Percentiles rank a stretch among this genome's conserved stretches.
Evolutionary conservation across 2,888 invertebrate genomes (phyloP).

Genomic region (Microctonus hyperodae): DNA sequence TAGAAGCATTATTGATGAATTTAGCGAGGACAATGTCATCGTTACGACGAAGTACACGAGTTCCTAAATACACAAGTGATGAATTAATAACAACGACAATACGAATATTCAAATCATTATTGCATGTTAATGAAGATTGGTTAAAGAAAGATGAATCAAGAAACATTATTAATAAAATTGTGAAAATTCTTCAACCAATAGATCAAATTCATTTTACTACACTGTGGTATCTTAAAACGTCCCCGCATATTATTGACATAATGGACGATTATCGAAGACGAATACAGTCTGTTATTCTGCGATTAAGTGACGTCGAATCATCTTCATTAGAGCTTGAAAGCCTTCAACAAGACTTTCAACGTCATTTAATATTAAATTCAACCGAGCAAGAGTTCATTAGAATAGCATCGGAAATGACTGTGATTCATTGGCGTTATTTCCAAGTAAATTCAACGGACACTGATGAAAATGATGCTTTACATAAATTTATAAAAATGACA

Average conservation of each 20-base stretch:
- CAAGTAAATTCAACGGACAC: slow-evolving; percentile 33
- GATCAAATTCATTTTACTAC: slow-evolving; percentile 45
- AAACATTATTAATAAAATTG: slow-evolving; percentile 35
- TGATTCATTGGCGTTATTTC: slow-evolving; percentile 40
- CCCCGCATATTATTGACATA: slow-evolving; percentile 38
- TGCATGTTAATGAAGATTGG: slow-evolving; percentile 9
- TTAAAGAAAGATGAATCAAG: slow-evolving; percentile 14
- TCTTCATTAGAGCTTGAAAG: not conserved
- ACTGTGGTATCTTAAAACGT: slow-evolving; percentile 30
- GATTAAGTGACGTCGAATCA: not conserved
- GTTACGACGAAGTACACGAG: slow-evolving; percentile 34
- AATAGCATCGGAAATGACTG: slow-evolving; percentile 39
- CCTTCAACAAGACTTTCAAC: slow-evolving; percentile 45
- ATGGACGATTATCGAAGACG: slow-evolving; percentile 50
- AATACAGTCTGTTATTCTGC: not conserved
- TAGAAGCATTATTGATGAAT: slow-evolving; percentile 31
- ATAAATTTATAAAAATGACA: slow-evolving; percentile 45
- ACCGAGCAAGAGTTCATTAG: slow-evolving; percentile 46
- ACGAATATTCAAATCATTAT: slow-evolving; percentile 38
- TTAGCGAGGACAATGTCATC: slow-evolving; percentile 40
- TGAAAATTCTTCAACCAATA: slow-evolving; percentile 45
- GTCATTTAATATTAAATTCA: slow-evolving; percentile 48
- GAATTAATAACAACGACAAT: slow-evolving; percentile 39
- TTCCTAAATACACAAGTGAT: slow-evolving; percentile 36
- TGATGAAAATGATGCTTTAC: slow-evolving; percentile 43